These are phyloP conservation scores for Steinernema feltiae DNA, from an alignment of 1,140 invertebrate species.

Conservation along the genomic window DNA sequence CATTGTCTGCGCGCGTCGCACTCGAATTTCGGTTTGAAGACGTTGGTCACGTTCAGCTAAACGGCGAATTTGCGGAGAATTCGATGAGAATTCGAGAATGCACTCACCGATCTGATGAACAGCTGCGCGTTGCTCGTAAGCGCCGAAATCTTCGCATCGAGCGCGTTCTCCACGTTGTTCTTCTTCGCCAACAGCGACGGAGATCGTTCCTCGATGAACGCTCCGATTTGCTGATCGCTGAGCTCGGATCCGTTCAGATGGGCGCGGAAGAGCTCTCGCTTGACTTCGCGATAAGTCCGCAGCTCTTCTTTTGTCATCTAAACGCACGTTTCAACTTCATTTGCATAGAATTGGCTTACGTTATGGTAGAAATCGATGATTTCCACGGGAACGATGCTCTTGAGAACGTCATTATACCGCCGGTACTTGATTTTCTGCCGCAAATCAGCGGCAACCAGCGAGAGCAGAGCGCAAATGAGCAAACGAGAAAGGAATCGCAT, in stretches of 20 bases:
- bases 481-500: too few species aligned
- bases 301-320: not conserved
- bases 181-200: not conserved
- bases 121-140: not conserved
- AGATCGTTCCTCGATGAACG: not conserved
- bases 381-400: not conserved
- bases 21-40: not conserved
- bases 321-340: not conserved
- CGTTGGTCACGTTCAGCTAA: not conserved
- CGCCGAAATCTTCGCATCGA: not conserved
- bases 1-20: not conserved
- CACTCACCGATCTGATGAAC: not conserved
- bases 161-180: not conserved
- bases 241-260: not conserved
- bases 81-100: not conserved
- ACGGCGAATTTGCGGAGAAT: not conserved
- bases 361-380: not conserved
- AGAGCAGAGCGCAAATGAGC: not conserved
- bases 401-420: not conserved
- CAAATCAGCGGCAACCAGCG: not conserved
- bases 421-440: not conserved
- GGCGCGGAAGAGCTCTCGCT: not conserved
- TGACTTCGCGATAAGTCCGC: not conserved
- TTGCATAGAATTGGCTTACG: not conserved
- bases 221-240: not conserved